phyloP scores from a whole-genome alignment of 2,113 vertebrate genomes.

The Melanerpes aurifrons region DNA sequence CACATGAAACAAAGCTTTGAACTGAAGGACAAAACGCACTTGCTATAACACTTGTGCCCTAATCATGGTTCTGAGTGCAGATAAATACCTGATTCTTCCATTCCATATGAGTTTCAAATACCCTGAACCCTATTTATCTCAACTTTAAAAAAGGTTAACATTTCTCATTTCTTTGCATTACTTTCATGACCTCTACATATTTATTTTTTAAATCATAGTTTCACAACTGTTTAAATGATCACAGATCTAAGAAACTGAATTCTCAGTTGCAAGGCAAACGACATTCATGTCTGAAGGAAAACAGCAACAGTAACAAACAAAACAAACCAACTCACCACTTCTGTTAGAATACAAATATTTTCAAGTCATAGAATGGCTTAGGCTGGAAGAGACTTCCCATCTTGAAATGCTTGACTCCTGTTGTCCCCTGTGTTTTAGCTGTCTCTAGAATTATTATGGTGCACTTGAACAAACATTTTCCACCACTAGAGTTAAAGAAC shows the following conservation, averaged over 20 bases:
- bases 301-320: not conserved
- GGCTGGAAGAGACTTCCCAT: not conserved
- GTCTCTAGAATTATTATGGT: not conserved
- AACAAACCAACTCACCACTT: not conserved
- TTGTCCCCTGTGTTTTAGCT: not conserved
- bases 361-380: too few relatives aligned
- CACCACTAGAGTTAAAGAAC: not conserved
- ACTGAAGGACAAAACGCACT: not conserved
- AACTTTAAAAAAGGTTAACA: not conserved
- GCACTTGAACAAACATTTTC: not conserved
- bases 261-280: conserved; percentile 10
- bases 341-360: not conserved
- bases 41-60: not conserved
- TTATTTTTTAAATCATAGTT: not conserved
- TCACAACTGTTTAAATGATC: not conserved
- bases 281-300: not conserved
- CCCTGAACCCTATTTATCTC: not conserved
- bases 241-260: not conserved
- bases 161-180: not conserved
- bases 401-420: not conserved
- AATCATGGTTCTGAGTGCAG: not conserved
- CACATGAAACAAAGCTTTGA: not conserved
- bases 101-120: not conserved
- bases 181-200: rapidly evolving
- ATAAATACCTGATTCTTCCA: not conserved